Conservation (phyloP, 2,797 vertebrate species). For the Discoglossus pictus region DNA sequence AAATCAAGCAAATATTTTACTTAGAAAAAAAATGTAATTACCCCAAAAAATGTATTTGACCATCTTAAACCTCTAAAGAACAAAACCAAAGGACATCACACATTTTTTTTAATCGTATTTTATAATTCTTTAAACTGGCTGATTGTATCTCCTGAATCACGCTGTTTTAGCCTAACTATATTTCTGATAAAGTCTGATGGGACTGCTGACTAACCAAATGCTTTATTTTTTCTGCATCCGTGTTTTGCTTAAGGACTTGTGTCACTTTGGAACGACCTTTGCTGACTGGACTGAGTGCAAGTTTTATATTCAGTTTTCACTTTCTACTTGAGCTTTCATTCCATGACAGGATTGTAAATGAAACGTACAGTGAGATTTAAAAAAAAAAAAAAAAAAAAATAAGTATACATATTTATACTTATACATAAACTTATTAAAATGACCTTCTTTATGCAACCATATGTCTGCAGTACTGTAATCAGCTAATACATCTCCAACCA, state of each 20-base stretch:
- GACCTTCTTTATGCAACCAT: no score
- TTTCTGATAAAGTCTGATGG: slow-evolving; percentile 33
- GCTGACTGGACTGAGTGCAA: slow-evolving; percentile 29
- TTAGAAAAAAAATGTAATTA: no score
- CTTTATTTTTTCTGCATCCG: slow-evolving; percentile 4
- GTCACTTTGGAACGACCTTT: slow-evolving; percentile 49
- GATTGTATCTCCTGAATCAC: slow-evolving; percentile 47
- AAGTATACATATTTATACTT: no score
- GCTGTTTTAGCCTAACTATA: slow-evolving; percentile 38
- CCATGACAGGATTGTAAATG: neutral
- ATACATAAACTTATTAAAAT: no score
- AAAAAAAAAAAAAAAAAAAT: no score
- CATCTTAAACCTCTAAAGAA: no score
- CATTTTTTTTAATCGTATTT: slow-evolving; percentile 14
- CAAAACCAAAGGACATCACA: no score
- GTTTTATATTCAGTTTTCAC: slow-evolving; percentile 24
- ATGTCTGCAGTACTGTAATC: no score
- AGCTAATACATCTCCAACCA: no score
- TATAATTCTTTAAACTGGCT: slow-evolving; percentile 26
- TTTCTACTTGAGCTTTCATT: slow-evolving; percentile 1
- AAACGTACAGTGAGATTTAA: neutral
- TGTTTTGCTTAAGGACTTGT: slow-evolving; percentile 41
- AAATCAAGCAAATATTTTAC: no score
- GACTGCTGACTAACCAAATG: slow-evolving; percentile 30
- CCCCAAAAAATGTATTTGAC: no score